Conservation (phyloP, 1,140 invertebrate species). For the Tetramorium simillimum region DNA sequence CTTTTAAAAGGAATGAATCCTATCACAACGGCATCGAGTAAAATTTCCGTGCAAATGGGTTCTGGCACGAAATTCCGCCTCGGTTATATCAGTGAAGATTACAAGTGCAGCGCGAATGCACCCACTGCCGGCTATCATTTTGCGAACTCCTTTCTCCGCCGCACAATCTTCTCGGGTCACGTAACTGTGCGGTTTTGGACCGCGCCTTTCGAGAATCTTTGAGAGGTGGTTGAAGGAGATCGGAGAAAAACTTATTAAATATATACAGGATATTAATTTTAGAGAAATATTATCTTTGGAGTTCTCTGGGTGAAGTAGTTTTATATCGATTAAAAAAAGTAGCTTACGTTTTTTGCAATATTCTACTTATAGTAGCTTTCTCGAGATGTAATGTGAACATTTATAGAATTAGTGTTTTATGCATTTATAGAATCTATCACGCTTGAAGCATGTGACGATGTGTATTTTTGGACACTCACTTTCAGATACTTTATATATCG, state of each 20-base stretch:
- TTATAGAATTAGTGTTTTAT: neutral
- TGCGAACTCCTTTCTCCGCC: constrained; percentile 38
- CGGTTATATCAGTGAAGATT: constrained; percentile 58
- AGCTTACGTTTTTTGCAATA: neutral
- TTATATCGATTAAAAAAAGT: constrained; percentile 31
- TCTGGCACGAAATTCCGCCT: constrained; percentile 63
- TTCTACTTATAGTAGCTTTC: neutral
- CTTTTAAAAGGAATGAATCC: constrained; percentile 61
- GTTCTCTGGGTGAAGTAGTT: neutral
- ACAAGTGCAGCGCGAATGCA: constrained; percentile 45
- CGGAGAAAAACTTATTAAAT: constrained; percentile 54
- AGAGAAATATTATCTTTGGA: neutral
- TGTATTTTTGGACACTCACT: constrained; percentile 7
- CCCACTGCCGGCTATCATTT: constrained; percentile 56
- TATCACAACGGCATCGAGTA: constrained; percentile 52
- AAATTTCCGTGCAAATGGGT: constrained; percentile 63
- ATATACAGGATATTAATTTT: constrained; percentile 2
- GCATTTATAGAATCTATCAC: neutral
- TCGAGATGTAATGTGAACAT: neutral
- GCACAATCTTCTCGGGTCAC: constrained; percentile 51
- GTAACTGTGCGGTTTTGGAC: constrained; percentile 52
- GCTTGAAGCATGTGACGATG: neutral
- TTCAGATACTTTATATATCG: constrained; percentile 55
- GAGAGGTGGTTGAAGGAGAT: neutral
- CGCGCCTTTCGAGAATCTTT: constrained; percentile 43